These are phyloP conservation scores for Zaprionus davidi DNA, from an alignment of 1,140 invertebrate species.

Conservation along the genomic window DNA sequence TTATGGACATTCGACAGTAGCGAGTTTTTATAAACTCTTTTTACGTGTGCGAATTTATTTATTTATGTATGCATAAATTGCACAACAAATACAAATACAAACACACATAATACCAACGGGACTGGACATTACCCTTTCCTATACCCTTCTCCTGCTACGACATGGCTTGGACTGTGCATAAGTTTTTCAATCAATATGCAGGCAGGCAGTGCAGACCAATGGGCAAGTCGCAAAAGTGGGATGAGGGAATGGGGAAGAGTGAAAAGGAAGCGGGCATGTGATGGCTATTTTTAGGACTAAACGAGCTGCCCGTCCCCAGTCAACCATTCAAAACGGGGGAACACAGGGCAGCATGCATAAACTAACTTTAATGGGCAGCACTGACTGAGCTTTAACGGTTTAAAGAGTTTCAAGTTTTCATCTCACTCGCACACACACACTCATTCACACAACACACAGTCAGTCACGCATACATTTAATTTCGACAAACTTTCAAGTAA, in stretches of 20 bases:
- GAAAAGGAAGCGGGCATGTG: conserved; percentile 21
- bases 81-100: conserved; percentile 42
- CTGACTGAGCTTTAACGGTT: conserved; percentile 47
- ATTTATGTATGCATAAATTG: conserved; percentile 64
- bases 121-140: conserved; percentile 11
- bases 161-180: conserved; percentile 31
- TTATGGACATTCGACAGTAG: conserved; percentile 67
- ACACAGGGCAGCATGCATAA: conserved; percentile 3
- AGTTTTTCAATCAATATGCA: conserved; percentile 69
- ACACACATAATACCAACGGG: conserved; percentile 37
- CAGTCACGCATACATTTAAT: conserved; percentile 23
- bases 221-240: conserved; percentile 7
- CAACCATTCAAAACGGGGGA: conserved; percentile 28
- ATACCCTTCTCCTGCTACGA: background rate
- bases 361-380: conserved; percentile 52
- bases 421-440: conserved; percentile 21
- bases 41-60: conserved; percentile 44
- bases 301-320: conserved; percentile 13
- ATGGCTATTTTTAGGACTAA: conserved; percentile 58
- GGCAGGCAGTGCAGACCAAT: conserved; percentile 27
- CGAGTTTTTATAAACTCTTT: conserved; percentile 67
- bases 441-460: conserved; percentile 4
- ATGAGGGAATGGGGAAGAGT: background rate
- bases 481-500: conserved; percentile 39
- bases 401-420: conserved; percentile 51